These are phyloP conservation scores for Drosophila cognata DNA, from an alignment of 2,888 invertebrate species.

Conservation along the genomic window DNA sequence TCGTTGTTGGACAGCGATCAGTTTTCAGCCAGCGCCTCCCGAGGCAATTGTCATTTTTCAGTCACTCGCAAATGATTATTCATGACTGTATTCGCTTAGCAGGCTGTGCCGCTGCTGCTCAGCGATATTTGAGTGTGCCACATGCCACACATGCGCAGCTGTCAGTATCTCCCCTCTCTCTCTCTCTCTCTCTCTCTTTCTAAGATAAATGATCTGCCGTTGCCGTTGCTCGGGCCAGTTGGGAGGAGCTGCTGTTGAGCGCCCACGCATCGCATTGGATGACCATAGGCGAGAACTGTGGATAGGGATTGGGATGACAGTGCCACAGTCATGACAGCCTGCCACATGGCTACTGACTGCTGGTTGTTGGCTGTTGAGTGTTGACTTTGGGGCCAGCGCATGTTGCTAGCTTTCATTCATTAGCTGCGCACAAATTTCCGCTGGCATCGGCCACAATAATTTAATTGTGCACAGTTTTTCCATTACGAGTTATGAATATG, in stretches of 20 bases:
- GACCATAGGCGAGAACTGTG: constrained; percentile 21
- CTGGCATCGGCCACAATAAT: constrained; percentile 60
- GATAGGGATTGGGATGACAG: background rate
- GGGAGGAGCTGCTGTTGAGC: constrained; percentile 25
- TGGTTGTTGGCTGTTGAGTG: background rate
- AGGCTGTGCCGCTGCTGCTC: constrained; percentile 39
- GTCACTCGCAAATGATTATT: constrained; percentile 48
- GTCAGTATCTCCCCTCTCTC: background rate
- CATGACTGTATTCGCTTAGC: constrained; percentile 34
- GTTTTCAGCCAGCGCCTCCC: constrained; percentile 17
- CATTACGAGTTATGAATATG: constrained; percentile 76
- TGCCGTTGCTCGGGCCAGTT: constrained; percentile 20
- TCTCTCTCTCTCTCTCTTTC: background rate
- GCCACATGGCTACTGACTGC: constrained; percentile 13
- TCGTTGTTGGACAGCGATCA: constrained; percentile 28
- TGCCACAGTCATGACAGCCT: constrained; percentile 19
- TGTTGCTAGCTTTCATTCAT: constrained; percentile 44
- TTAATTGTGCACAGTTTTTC: constrained; percentile 64
- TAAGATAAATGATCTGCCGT: constrained; percentile 52
- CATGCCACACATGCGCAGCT: constrained; percentile 53
- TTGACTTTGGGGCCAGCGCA: background rate
- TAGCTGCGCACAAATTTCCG: constrained; percentile 51
- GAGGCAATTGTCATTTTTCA: constrained; percentile 46
- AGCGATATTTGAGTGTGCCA: constrained; percentile 36
- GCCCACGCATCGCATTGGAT: constrained; percentile 65